Base-by-base conservation (phyloP, 2,113 vertebrate species). In the Nycticebus coucang region DNA sequence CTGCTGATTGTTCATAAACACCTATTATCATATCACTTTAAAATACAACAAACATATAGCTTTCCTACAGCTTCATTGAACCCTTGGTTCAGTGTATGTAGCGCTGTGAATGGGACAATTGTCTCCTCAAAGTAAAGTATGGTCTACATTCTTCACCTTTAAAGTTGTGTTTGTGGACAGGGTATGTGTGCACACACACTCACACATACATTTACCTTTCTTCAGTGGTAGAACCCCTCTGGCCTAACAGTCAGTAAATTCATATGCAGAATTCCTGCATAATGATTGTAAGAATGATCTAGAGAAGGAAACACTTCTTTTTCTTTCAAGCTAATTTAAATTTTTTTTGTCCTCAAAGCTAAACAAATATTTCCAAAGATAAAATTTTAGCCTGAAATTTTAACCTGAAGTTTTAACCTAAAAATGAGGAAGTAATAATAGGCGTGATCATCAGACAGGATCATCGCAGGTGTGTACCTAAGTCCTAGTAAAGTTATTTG, bases 101-200 rank as follows among this genome's bases (percentile, higher is more conserved):
- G 85, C 26, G 33, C 14, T 89, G 24, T 68, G 33, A 78, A 72
- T 33, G 53, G 8, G 2, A 83, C 9, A 30, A 19, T 95, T 14
- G 45, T 92, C 80, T 79, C 26, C 33, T 60, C 55, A 62, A 57
- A 83, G 18, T 81, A 87, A 35, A 71, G 28, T 69, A 41, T 55
- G 9, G n/a, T 74, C 37, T 89, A 45, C 83, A 92, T 80, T 85
- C 21, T 85, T 86, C 60, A 94, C 28, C 22, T n/a, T 93, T 41
- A 72, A 75, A 62, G 9, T 78, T 91, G 26, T 83, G n/a, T 64
- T 78, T 78, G 37, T 66, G 17, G 72, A 30, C 37, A 85, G 35
- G 50, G 71, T 71, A 19, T 11, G 59, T 35, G 41, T 8, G 13
- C 66, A 69, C 30, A 57, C 0, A 3, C 35, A 81, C n/a, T 75